phyloP scores from a whole-genome alignment of 2,113 vertebrate genomes.

The Saimiri boliviensis region DNA sequence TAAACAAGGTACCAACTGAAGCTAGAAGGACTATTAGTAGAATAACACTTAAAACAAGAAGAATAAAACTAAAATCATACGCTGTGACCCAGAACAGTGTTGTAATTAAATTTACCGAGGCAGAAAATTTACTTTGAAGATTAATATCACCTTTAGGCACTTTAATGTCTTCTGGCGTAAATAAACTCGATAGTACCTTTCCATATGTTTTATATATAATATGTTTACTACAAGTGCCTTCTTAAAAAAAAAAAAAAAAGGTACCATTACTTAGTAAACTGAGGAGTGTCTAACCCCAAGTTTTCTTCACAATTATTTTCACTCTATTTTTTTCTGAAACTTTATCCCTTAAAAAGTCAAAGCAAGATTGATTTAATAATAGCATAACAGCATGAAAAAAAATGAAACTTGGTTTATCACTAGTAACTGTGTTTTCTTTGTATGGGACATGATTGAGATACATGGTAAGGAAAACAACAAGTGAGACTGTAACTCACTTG shows the following conservation, averaged over 20 bases:
- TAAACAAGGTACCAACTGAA: slow-evolving; percentile 37
- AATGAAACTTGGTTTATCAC: background rate
- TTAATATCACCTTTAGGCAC: slow-evolving; percentile 67
- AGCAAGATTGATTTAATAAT: background rate
- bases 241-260: background rate
- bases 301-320: background rate
- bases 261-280: background rate
- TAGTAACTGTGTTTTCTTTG: background rate
- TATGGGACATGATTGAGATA: background rate
- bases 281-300: background rate
- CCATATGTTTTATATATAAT: slow-evolving; percentile 13
- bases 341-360: background rate
- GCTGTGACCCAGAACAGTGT: slow-evolving; percentile 55
- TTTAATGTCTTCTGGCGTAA: slow-evolving; percentile 55
- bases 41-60: slow-evolving; percentile 60
- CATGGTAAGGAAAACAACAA: background rate
- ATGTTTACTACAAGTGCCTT: background rate
- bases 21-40: slow-evolving; percentile 53
- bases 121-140: slow-evolving; percentile 74
- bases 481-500: background rate
- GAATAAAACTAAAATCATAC: slow-evolving; percentile 62
- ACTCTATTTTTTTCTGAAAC: background rate
- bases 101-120: slow-evolving; percentile 74
- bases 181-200: slow-evolving; percentile 53
- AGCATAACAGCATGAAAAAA: background rate